phyloP scores from a whole-genome alignment of 1,140 invertebrate genomes.

The Scaptomyza hsui region DNA sequence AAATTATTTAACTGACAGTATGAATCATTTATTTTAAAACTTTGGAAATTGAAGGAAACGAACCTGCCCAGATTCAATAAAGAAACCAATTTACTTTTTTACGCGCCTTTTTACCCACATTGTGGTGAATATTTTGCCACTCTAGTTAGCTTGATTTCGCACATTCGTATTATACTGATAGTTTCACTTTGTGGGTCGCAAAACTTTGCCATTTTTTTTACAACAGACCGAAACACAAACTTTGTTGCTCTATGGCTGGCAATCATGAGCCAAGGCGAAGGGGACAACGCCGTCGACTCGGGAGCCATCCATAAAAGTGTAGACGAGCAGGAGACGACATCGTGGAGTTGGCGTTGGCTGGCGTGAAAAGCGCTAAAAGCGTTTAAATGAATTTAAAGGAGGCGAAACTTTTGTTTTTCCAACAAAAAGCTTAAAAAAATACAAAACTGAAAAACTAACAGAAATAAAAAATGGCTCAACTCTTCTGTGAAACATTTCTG shows the following conservation, averaged over 20 bases:
- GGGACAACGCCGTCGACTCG: slow-evolving; percentile 1
- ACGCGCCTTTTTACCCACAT: not conserved
- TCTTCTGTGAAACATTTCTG: slow-evolving; percentile 39
- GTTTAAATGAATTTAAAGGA: slow-evolving; percentile 77
- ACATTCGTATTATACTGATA: slow-evolving; percentile 27
- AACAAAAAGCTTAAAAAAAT: slow-evolving; percentile 8
- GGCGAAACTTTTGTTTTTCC: slow-evolving; percentile 66
- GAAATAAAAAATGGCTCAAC: slow-evolving; percentile 23
- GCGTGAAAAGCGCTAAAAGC: slow-evolving; percentile 76
- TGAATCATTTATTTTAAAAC: not conserved
- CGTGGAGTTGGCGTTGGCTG: slow-evolving; percentile 44
- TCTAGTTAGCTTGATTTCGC: slow-evolving; percentile 33
- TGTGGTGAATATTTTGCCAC: slow-evolving; percentile 19
- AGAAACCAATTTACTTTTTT: not conserved
- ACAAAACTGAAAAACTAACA: not conserved
- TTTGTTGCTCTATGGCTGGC: slow-evolving; percentile 20
- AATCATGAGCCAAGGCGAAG: not conserved
- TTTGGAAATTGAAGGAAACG: not conserved
- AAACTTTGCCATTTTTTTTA: slow-evolving; percentile 66
- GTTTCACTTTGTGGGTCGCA: slow-evolving; percentile 38
- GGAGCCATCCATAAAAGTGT: slow-evolving; percentile 41
- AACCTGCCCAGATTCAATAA: not conserved
- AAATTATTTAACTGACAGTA: no score
- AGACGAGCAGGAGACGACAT: slow-evolving; percentile 47
- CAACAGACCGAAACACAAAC: slow-evolving; percentile 38